Conservation (phyloP, 2,888 invertebrate genomes). For the Unio delphinus region DNA sequence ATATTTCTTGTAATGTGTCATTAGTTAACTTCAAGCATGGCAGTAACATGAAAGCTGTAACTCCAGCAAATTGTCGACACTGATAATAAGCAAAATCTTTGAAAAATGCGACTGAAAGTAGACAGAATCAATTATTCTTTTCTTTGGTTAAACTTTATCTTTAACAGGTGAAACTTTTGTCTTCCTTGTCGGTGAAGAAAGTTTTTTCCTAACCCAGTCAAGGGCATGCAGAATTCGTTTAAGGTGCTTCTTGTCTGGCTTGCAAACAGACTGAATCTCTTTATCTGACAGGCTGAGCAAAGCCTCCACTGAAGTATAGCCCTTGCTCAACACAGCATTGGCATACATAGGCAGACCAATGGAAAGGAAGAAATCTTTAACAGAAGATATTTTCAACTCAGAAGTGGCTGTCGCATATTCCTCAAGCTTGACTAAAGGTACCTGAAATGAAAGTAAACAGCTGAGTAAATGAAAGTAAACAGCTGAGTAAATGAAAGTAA, state of each 20-base stretch:
- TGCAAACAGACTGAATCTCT: slow-evolving; percentile 54
- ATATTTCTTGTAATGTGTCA: no score
- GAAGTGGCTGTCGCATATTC: slow-evolving; percentile 63
- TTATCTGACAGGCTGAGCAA: slow-evolving; percentile 53
- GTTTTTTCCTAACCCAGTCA: slow-evolving; percentile 60
- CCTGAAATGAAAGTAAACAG: slow-evolving; percentile 40
- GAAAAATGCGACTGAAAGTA: no score
- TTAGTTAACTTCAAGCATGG: no score
- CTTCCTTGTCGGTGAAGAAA: slow-evolving; percentile 44
- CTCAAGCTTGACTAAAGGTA: slow-evolving; percentile 66
- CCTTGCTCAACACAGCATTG: slow-evolving; percentile 38
- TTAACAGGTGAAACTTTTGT: slow-evolving; percentile 37
- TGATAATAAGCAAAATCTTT: no score
- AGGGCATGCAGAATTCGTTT: slow-evolving; percentile 62
- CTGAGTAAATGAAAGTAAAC: no score
- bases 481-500: slow-evolving; percentile 7
- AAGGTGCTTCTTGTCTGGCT: slow-evolving; percentile 60
- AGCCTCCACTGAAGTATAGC: slow-evolving; percentile 52
- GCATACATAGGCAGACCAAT: slow-evolving; percentile 71
- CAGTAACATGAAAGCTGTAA: no score
- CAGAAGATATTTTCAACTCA: slow-evolving; percentile 66
- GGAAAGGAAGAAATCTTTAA: slow-evolving; percentile 67
- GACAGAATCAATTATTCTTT: no score
- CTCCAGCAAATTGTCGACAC: no score
- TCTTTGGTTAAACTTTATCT: slow-evolving; percentile 35